Evolutionary conservation across 92 coral and sea anemone genomes (phyloP).

Genomic region (Umimayanthus kanabou): DNA sequence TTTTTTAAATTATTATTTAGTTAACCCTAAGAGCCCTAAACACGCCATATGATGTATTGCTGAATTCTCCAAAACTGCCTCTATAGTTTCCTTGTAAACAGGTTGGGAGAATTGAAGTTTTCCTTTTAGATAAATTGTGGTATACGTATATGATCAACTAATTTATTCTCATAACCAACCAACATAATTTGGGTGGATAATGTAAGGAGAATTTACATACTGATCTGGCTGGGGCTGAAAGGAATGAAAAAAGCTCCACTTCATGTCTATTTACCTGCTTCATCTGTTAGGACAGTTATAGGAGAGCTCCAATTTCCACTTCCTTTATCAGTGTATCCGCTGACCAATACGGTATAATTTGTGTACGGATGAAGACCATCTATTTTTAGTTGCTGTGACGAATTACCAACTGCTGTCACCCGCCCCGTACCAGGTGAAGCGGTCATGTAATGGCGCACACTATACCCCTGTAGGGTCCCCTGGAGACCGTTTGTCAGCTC

Average conservation of each 20-base stretch:
- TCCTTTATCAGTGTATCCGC: constrained; percentile 17
- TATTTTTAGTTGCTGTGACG: not conserved
- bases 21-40: too few relatives aligned
- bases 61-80: too few relatives aligned
- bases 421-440: not conserved
- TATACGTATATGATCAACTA: too few relatives aligned
- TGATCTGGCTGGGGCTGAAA: too few relatives aligned
- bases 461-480: not conserved
- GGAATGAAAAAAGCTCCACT: not conserved
- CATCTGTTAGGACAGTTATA: constrained; percentile 5
- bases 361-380: constrained; percentile 1
- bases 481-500: not conserved
- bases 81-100: too few relatives aligned
- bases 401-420: not conserved
- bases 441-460: constrained; percentile 12
- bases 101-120: too few relatives aligned
- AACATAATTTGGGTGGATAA: too few relatives aligned
- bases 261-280: constrained; percentile 10
- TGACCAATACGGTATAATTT: constrained; percentile 26
- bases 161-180: too few relatives aligned
- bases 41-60: too few relatives aligned
- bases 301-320: constrained; percentile 24
- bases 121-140: too few relatives aligned
- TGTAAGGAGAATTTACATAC: too few relatives aligned
- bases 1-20: too few relatives aligned